A percentile compares a stretch with the other conserved stretches of the same genome.
These are phyloP conservation scores for Scolopax mira DNA, from an alignment of 2,113 vertebrate genomes.

Conservation along the genomic window DNA sequence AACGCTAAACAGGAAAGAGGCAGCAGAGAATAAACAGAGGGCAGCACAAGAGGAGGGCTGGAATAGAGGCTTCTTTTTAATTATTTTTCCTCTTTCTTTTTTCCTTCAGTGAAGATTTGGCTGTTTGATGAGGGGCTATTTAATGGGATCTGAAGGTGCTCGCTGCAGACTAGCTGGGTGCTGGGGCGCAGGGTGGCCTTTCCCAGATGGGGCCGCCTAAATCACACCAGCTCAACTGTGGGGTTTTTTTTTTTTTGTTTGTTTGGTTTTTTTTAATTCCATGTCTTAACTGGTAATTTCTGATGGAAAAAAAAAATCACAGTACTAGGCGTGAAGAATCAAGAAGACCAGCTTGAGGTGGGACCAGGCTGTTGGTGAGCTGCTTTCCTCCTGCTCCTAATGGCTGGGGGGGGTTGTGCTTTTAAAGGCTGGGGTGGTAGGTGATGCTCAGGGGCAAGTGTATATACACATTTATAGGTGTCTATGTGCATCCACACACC, in stretches of 20 bases:
- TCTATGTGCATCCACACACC: neutral
- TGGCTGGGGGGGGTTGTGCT: accelerated
- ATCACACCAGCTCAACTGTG: neutral
- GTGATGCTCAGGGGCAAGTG: neutral
- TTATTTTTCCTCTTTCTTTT: neutral
- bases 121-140: neutral
- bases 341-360: neutral
- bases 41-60: neutral
- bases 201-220: neutral
- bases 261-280: neutral
- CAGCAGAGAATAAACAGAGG: neutral
- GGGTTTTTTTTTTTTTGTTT: neutral
- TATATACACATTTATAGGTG: neutral
- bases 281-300: neutral
- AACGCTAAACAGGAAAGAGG: neutral
- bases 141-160: neutral
- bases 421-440: neutral
- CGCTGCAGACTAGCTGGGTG: neutral
- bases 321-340: neutral
- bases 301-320: neutral
- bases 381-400: neutral
- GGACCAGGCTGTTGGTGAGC: neutral
- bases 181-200: neutral
- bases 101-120: neutral
- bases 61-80: neutral